Base-by-base conservation (phyloP, 1,140 invertebrate species). In the Drosophila sturtevanti region DNA sequence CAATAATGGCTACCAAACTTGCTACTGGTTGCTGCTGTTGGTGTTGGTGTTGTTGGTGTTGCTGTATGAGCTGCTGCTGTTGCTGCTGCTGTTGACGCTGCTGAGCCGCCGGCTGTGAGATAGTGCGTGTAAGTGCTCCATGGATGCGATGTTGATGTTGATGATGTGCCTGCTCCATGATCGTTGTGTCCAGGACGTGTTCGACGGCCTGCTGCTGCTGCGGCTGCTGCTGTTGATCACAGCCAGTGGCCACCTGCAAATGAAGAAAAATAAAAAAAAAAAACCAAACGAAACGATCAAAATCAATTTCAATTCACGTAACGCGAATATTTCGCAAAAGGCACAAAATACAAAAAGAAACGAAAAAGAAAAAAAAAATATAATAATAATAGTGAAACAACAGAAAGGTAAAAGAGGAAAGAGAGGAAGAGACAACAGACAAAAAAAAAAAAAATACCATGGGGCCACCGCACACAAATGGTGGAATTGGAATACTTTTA, bases 1-100 rank as follows among this genome's bases (percentile, higher is more conserved):
- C 93, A 44, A 93, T 93, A 1, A 92, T 92, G 58, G 80, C 85
- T 22, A 90, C 81, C 59, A 90, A 35, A 56, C 62, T 70, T n/a
- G 72, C 24, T 18, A 75, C 69, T 18, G 68, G 71, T 55, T 73
- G 87, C 10, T 58, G 63, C 7, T 74, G 79, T 6, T 72, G 78
- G 16, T 81, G 81, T 2, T 79, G 79, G 7, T 72, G 78, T 0
- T 73, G 76, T 6, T 77, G 75, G 11, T 72, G 75, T 24, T 68
- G 81, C 35, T 78, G 78, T 12, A 74, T 60, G 10, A 56, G 67
- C 21, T 69, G 65, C 12, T 79, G 78, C 12, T 77, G 66, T 6
- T 56, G 67, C 21, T 69, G 65, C 14, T 79, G 73, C n/a, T n/a
- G 78, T 11, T 77, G 66, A 6, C 61, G 67, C 21, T 69, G 65